Percentiles rank a stretch among this genome's conserved stretches.
Conservation (phyloP, 2,888 invertebrate species). For the Papilio protenor region DNA sequence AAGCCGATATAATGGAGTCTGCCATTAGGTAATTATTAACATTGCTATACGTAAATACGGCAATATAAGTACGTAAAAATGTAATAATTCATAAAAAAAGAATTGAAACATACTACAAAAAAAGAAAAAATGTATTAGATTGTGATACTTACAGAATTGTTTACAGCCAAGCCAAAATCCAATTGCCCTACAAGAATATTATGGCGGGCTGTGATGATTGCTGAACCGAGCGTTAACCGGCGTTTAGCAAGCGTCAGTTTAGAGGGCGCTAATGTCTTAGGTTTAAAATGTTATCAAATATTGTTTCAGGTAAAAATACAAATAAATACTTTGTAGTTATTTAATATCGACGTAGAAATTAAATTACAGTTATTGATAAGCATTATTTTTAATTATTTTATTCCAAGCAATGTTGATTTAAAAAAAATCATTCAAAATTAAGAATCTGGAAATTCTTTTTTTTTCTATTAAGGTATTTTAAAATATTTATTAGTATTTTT, state of each 20-base stretch:
- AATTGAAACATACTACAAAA: slow-evolving; percentile 38
- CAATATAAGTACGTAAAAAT: slow-evolving; percentile 32
- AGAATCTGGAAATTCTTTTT: too few species aligned
- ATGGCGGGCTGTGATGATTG: slow-evolving; percentile 70
- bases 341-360: not conserved
- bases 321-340: not conserved
- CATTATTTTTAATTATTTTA: not conserved
- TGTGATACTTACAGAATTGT: slow-evolving; percentile 76
- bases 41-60: slow-evolving; percentile 42
- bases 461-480: too few species aligned
- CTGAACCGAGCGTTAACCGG: slow-evolving; percentile 52
- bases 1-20: slow-evolving; percentile 74
- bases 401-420: not conserved
- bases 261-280: slow-evolving; percentile 71
- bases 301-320: slow-evolving; percentile 18
- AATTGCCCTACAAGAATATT: slow-evolving; percentile 70
- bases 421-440: not conserved
- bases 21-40: slow-evolving; percentile 59
- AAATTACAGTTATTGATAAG: not conserved
- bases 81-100: slow-evolving; percentile 34
- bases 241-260: slow-evolving; percentile 76
- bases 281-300: slow-evolving; percentile 36
- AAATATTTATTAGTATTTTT: too few species aligned
- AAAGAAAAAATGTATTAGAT: slow-evolving; percentile 47
- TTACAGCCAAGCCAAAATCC: slow-evolving; percentile 72